phyloP scores from a whole-genome alignment of 2,113 vertebrate species.

The Eurystomus gularis region DNA sequence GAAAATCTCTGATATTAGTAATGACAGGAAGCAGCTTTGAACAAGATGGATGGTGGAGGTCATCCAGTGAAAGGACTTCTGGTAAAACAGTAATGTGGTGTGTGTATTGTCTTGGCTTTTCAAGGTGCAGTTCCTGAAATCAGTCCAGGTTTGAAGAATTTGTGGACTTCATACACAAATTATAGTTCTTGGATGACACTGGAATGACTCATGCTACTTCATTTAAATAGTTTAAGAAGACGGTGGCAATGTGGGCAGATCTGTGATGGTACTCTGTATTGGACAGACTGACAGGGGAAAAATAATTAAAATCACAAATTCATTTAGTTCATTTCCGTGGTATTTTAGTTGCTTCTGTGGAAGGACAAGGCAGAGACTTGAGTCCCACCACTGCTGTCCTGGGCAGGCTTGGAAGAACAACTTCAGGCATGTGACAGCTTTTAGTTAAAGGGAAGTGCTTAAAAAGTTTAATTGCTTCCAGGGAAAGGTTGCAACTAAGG shows the following conservation, averaged over 20 bases:
- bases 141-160: not conserved
- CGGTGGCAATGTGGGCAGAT: not conserved
- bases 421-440: rapidly evolving
- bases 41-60: not conserved
- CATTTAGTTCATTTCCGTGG: not conserved
- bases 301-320: not conserved
- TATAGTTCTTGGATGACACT: not conserved
- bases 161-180: not conserved
- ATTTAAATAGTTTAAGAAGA: not conserved
- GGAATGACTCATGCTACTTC: not conserved
- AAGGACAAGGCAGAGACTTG: not conserved
- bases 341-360: not conserved
- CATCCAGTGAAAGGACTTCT: not conserved
- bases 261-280: not conserved
- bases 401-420: not conserved
- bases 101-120: not conserved
- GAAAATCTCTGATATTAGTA: not conserved
- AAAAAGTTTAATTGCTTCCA: not conserved
- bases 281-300: not conserved
- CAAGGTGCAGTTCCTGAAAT: not conserved
- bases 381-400: not conserved
- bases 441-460: not conserved
- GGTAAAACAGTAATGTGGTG: not conserved
- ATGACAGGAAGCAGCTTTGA: not conserved
- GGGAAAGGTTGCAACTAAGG: not conserved